Conservation (phyloP, 2,113 vertebrate species). For the Propithecus coquereli region DNA sequence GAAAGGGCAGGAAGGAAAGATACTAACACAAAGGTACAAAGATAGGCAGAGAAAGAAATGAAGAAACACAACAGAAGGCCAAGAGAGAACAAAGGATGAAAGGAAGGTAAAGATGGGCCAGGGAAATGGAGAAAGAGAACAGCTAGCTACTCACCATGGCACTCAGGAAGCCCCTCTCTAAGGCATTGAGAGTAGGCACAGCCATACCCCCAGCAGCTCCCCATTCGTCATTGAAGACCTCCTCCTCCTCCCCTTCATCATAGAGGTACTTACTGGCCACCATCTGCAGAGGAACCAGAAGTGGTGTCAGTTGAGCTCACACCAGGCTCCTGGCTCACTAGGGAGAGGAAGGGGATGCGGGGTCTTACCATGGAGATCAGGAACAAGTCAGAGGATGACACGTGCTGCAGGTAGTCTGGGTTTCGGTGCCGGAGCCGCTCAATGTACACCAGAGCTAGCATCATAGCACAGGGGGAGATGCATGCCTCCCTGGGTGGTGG, state of each 20-base stretch:
- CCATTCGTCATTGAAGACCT: constrained; percentile 99
- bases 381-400: constrained; percentile 98
- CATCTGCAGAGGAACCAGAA: constrained; percentile 86
- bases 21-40: background rate
- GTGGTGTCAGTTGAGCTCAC: background rate
- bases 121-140: background rate
- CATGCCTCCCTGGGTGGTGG: constrained; percentile 91
- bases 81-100: background rate
- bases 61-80: background rate
- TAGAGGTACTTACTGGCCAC: constrained; percentile 99
- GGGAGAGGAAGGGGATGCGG: background rate
- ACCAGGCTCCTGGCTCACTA: background rate
- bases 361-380: constrained; percentile 95
- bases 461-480: constrained; percentile 98
- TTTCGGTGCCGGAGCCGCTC: constrained; percentile 96
- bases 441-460: constrained; percentile 98
- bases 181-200: constrained; percentile 92
- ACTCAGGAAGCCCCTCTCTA: constrained; percentile 96
- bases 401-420: constrained; percentile 97
- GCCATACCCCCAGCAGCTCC: constrained; percentile 95
- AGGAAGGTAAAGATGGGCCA: background rate
- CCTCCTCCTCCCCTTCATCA: constrained; percentile 98
- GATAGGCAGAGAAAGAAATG: background rate
- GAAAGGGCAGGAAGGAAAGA: background rate
- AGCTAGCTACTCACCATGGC: constrained; percentile 89